Evolutionary conservation across 2,888 invertebrate species (phyloP), one percentile per base, ranked within the genome.

Genomic region (Tryphoninae sp.): DNA sequence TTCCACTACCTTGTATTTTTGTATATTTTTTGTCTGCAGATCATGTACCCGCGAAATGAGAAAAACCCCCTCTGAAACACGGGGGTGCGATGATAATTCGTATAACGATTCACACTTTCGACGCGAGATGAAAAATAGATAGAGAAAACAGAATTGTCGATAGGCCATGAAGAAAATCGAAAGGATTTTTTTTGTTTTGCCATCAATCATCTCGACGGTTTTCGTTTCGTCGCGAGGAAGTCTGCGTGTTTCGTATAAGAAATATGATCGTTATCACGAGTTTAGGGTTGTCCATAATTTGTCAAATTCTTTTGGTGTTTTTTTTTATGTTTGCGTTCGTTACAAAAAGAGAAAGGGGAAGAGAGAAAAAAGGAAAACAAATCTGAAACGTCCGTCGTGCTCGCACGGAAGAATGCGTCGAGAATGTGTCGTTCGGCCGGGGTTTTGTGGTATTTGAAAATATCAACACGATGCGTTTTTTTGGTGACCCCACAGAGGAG

Each of bases 261-360:
- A 86, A 86, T 87, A 88, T 85, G 78, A 84, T 85, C 82, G 81
- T 83, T 84, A 85, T 82, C 85, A 79, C 86, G 86, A 86, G 88
- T 89, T 87, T 86, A 88, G 86, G 90, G 91, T 91, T 91, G 91
- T 91, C 91, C 91, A 91, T 91, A 90, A 91, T 91, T 89, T 87
- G 86, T 87, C 82, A 77, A 85, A 81, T 59, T 61, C 55, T 81
- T 23, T 61, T 55, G 61, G 59, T 67, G 73, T 82, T 84, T 80
- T 75, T 84, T 86, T 87, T 80, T 83, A 85, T 83, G 81, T 83
- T 82, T 26, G n/a, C 62, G 72, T 53, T 51, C 69, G 61, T 68
- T 55, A 55, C 61, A 67, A 23, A 42, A 65, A 65, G 65, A 51
- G 49, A 49, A 51, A 53, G 62, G 23, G 23, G 7, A 58, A 69